Evolutionary conservation across 2,113 vertebrate genomes (phyloP), one percentile per base, ranked within the genome.

Genomic region (Paracanthobrama guichenoti): DNA sequence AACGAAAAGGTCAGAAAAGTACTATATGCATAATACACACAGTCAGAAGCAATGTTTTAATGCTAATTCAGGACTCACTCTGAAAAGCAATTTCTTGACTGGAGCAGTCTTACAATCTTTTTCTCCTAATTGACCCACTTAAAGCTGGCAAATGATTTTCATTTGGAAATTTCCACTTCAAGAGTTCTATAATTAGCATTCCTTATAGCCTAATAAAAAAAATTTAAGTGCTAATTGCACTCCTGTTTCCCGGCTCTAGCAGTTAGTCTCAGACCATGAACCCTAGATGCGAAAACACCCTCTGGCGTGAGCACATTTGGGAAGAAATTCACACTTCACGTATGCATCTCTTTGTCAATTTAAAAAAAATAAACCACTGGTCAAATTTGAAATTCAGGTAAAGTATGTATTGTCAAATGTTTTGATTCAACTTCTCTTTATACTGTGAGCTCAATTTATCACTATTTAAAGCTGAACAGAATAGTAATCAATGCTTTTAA

Each of bases 171-270:
- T 83, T 85, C 84, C 84, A 86, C 84, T 80, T 83, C 76, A 81
- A 71, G 76, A 86, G 84, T 86, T 88, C 20, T 74, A 28, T 76
- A 83, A 88, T 88, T 88, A 88, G 62, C 81, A 71, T 81, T 86
- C 81, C 81, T 86, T 86, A 86, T 81, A 71, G 81, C 78, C 78
- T 86, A 86, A 88, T 86, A 81, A 80, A 83, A 78, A 35, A 78
- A 8, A 22, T 57, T 44, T 67, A 69, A 79, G 67, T 64, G 57
- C 69, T 88, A 86, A 88, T 85, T 88, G 75, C 87, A 24, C 76
- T 83, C 22, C 26, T 26, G 80, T 85, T 85, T 71, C 77, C 50
- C 28, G 46, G 14, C 81, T 76, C 62, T 69, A 67, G 42, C 53
- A 50, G 24, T 59, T 13, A 72, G 35, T 79, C 57, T 67, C 50